A percentile compares a stretch with the other conserved stretches of the same genome.
Evolutionary conservation across 2,113 vertebrate genomes (phyloP).

Genomic region (Mormoops blainvillei): DNA sequence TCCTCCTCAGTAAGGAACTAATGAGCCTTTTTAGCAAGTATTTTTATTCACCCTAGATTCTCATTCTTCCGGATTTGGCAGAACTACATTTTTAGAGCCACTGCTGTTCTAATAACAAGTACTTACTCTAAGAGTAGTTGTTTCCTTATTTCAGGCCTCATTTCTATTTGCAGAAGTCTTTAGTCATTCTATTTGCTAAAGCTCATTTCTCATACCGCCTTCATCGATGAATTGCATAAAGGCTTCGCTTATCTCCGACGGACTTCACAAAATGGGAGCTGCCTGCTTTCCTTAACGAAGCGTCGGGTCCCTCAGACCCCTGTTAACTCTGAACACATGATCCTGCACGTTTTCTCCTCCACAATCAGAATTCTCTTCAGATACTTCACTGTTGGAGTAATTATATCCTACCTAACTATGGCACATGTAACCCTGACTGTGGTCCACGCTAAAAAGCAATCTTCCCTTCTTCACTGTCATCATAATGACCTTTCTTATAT

Average conservation of each 20-base stretch:
- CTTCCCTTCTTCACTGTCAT: neutral
- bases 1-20: neutral
- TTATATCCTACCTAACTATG: neutral
- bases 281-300: neutral
- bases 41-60: neutral
- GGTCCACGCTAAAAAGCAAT: neutral
- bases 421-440: neutral
- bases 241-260: neutral
- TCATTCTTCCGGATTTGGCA: neutral
- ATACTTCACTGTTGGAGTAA: neutral
- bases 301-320: too few relatives aligned
- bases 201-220: neutral
- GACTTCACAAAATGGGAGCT: neutral
- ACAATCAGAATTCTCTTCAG: neutral
- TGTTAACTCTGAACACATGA: neutral
- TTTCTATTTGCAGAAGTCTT: constrained; percentile 3
- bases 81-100: neutral
- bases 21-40: neutral
- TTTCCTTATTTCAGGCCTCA: neutral
- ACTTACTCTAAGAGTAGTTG: neutral
- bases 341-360: neutral
- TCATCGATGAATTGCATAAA: neutral
- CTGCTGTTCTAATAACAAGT: neutral
- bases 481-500: neutral
- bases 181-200: neutral